phyloP scores from a whole-genome alignment of 2,113 vertebrate genomes.

The Symphodus melops region DNA sequence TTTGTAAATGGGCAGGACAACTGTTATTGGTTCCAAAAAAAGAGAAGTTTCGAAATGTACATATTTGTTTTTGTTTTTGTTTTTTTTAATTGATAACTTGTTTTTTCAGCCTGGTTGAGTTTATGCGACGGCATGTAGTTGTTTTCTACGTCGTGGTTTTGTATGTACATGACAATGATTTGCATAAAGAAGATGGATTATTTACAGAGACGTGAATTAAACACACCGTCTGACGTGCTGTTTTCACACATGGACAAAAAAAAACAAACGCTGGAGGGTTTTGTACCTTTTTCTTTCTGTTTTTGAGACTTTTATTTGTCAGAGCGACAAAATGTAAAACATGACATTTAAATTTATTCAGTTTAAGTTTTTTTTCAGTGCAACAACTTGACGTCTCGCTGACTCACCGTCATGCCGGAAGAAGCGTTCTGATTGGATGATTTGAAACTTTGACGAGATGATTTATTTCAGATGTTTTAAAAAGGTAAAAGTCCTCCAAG shows the following conservation, averaged over 20 bases:
- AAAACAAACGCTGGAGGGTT: conserved; percentile 52
- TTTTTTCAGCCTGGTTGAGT: conserved; percentile 78
- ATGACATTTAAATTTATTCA: too few species aligned
- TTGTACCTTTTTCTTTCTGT: neutral
- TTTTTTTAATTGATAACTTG: conserved; percentile 56
- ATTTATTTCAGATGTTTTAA: too few species aligned
- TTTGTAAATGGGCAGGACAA: conserved; percentile 62
- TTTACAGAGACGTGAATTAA: conserved; percentile 76
- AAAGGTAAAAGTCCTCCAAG: too few species aligned
- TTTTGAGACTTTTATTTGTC: conserved; percentile 7
- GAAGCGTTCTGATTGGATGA: too few species aligned
- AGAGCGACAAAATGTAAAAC: conserved; percentile 5
- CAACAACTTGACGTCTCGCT: too few species aligned
- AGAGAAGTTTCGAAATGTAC: conserved; percentile 74
- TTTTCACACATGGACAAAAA: conserved; percentile 54
- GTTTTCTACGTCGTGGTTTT: conserved; percentile 78
- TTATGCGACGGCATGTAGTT: conserved; percentile 81
- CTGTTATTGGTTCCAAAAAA: conserved; percentile 19
- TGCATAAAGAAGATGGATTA: conserved; percentile 68
- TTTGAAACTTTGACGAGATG: too few species aligned
- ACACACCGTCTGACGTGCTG: conserved; percentile 63
- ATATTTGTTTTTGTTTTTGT: too few species aligned
- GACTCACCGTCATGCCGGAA: too few species aligned
- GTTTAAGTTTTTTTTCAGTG: too few species aligned
- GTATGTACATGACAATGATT: conserved; percentile 75